Evolutionary conservation across 2,888 invertebrate genomes (phyloP), one percentile per base, ranked within the genome.

Genomic region (Bembecia ichneumoniformis): DNA sequence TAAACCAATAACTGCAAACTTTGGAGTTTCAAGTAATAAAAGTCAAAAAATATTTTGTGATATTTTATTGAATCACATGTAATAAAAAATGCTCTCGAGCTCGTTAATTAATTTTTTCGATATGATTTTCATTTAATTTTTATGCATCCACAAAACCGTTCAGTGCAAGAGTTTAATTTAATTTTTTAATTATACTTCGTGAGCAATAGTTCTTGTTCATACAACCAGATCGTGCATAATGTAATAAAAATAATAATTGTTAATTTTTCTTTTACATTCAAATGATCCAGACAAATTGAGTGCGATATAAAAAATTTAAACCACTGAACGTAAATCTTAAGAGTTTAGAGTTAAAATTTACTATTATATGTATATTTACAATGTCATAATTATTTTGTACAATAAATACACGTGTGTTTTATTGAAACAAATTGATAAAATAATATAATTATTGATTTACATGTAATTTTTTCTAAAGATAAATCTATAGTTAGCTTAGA

Each of bases 51-150:
- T 13, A 40, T 40, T 40, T 40, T 40, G 40, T 56, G 56, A 63
- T 60, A 65, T 68, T 74, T 76, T 72, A 71, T 74, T 74, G 64
- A 72, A 68, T 75, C 73, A 74, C 72, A 73, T 74, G 71, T 74
- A 74, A 70, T 73, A 74, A 71, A 74, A 74, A 71, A 65, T 67
- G 64, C 53, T 58, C 57, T 58, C 44, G 9, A 44, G 13, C 44
- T 44, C 44, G n/a, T 40, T 44, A 11, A 44, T 15, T 44, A 14
- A 14, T 44, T 44, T 44, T 44, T 15, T 17, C 16, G 16, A 17
- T 13, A 20, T 28, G n/a, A n/a, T 14, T 40, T 13, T 14, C 2
- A 13, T 14, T 40, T 7, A 13, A 40, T 40, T 40, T 40, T 40
- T 40, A 14, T 40, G n/a, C 54, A 58, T 55, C 47, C 47, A 48